A percentile compares a stretch with the other conserved stretches of the same genome.
These are phyloP conservation scores for Acanthurus lineatus DNA, from an alignment of 2,797 vertebrate species.

Conservation along the genomic window DNA sequence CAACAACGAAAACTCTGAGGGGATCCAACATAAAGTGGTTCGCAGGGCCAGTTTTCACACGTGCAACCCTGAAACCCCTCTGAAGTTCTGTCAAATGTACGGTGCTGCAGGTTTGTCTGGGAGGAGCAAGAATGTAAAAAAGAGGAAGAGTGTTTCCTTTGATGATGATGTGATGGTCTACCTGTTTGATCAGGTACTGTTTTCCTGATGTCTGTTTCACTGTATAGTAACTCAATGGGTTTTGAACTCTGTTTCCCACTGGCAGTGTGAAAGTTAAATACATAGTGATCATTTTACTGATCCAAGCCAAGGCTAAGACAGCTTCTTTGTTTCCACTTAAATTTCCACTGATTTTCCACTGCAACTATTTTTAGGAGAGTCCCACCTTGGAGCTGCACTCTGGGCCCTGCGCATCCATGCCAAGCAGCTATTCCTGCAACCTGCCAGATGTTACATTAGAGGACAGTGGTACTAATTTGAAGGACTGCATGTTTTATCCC, in stretches of 20 bases:
- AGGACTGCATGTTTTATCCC: constrained; percentile 7
- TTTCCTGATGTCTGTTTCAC: neutral
- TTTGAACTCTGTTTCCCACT: neutral
- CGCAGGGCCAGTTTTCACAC: constrained; percentile 10
- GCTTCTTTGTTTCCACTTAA: neutral
- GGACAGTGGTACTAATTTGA: constrained; percentile 53
- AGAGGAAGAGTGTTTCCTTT: constrained; percentile 76
- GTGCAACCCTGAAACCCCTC: neutral
- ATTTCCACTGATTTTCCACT: constrained; percentile 20
- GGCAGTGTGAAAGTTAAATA: neutral
- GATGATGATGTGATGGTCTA: constrained; percentile 73
- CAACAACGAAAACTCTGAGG: neutral
- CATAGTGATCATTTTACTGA: neutral
- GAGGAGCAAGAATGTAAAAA: neutral
- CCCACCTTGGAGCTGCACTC: constrained; percentile 64
- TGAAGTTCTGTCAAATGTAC: constrained; percentile 29
- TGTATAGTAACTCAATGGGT: neutral
- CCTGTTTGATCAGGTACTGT: constrained; percentile 77
- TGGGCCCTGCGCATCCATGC: constrained; percentile 42
- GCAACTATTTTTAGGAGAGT: constrained; percentile 65
- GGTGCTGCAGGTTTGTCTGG: neutral
- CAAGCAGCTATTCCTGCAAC: constrained; percentile 24
- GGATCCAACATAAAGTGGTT: constrained; percentile 1
- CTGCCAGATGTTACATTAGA: constrained; percentile 42
- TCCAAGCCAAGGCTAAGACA: neutral